These are phyloP conservation scores for Temnothorax ravouxi DNA, from an alignment of 2,888 invertebrate species.

Conservation along the genomic window DNA sequence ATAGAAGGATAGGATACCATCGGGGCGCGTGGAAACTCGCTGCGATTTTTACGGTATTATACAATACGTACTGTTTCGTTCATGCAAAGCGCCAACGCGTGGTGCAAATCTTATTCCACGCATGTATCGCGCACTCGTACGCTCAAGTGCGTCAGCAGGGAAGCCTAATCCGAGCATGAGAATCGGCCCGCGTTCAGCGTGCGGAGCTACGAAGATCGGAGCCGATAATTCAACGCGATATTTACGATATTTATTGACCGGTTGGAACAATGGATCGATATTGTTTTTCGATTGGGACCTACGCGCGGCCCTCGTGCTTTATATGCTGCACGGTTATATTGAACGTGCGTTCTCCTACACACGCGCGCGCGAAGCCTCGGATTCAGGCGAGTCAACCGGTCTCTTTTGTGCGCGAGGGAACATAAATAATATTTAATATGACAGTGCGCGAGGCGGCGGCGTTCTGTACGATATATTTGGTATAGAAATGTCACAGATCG, in stretches of 20 bases:
- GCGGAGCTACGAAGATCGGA: constrained; percentile 66
- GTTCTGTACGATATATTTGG: constrained; percentile 85
- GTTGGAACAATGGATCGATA: constrained; percentile 86
- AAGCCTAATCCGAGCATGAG: constrained; percentile 41
- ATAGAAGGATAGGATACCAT: background rate
- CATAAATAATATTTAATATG: constrained; percentile 87
- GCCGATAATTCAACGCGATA: constrained; percentile 79
- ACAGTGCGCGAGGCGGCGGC: constrained; percentile 81
- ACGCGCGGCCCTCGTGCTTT: constrained; percentile 59
- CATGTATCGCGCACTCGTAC: constrained; percentile 1
- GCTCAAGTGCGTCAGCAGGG: constrained; percentile 48
- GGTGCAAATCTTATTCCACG: constrained; percentile 48
- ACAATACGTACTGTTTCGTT: constrained; percentile 1
- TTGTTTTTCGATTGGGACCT: constrained; percentile 85
- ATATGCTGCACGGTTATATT: constrained; percentile 53
- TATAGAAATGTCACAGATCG: constrained; percentile 86
- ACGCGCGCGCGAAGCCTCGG: constrained; percentile 39
- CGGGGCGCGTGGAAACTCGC: background rate
- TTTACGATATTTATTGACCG: constrained; percentile 85
- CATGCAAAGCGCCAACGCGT: constrained; percentile 27
- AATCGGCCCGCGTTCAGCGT: constrained; percentile 59
- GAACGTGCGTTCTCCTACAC: constrained; percentile 44
- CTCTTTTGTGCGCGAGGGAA: constrained; percentile 77
- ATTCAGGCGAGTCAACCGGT: constrained; percentile 63
- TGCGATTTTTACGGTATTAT: constrained; percentile 25